A percentile compares a stretch with the other conserved stretches of the same genome.
phyloP scores from a whole-genome alignment of 2,113 vertebrate genomes.

The Echinops telfairi region DNA sequence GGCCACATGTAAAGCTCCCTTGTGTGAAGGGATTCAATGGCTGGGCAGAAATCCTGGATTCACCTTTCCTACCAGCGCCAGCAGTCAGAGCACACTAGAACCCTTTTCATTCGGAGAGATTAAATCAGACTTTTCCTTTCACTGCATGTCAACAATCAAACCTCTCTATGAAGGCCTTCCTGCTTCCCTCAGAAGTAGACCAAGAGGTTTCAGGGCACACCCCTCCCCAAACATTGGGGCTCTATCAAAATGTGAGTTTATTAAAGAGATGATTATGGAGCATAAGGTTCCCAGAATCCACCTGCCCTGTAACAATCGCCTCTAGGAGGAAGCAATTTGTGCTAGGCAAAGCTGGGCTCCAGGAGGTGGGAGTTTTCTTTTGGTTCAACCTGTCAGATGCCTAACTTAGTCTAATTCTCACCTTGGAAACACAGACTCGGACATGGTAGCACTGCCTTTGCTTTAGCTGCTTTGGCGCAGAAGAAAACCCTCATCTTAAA shows the following conservation, averaged over 20 bases:
- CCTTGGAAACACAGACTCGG: neutral
- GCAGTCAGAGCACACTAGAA: constrained; percentile 84
- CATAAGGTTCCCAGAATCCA: neutral
- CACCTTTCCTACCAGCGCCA: constrained; percentile 85
- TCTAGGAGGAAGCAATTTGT: neutral
- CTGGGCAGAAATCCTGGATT: constrained; percentile 83
- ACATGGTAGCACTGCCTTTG: neutral
- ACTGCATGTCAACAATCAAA: constrained; percentile 92
- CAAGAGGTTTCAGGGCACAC: constrained; percentile 73
- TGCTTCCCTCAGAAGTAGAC: constrained; percentile 85
- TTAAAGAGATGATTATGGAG: constrained; percentile 58
- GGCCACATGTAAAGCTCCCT: constrained; percentile 53
- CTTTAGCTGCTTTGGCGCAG: neutral
- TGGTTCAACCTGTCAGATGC: neutral
- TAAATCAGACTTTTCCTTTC: constrained; percentile 93
- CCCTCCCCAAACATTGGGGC: constrained; percentile 11
- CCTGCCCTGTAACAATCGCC: neutral
- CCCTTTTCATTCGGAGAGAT: constrained; percentile 88
- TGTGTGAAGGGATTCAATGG: constrained; percentile 67
- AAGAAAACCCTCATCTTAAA: neutral
- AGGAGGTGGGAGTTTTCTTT: neutral
- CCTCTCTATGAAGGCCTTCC: constrained; percentile 89
- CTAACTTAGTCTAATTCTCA: constrained; percentile 11
- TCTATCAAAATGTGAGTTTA: constrained; percentile 67
- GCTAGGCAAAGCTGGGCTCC: constrained; percentile 16